These are phyloP conservation scores for Tapirus terrestris DNA, from an alignment of 2,113 vertebrate genomes.

Conservation along the genomic window DNA sequence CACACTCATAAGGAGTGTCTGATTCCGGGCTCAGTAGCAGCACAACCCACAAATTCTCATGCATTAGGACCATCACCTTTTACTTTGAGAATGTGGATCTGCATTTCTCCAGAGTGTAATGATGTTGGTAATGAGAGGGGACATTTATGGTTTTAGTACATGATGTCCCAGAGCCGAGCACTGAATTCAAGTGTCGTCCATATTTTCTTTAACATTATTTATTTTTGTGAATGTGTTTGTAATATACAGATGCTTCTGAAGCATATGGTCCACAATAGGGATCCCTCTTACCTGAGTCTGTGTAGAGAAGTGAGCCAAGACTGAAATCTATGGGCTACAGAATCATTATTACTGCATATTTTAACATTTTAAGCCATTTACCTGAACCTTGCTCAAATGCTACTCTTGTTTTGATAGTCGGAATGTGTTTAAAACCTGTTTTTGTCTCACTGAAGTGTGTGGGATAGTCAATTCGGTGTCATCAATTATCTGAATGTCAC, in stretches of 20 bases:
- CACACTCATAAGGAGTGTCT: neutral
- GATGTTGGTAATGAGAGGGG: neutral
- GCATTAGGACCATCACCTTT: neutral
- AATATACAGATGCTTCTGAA: neutral
- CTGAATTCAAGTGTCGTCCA: neutral
- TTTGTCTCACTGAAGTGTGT: neutral
- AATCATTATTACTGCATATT: neutral
- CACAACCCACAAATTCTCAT: neutral
- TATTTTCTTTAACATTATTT: neutral
- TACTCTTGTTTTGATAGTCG: neutral
- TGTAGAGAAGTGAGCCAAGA: neutral
- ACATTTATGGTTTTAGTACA: neutral
- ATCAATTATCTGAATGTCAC: neutral
- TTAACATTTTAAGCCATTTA: neutral
- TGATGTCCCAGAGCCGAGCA: neutral
- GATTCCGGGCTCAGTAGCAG: neutral
- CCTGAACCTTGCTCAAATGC: neutral
- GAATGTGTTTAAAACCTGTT: neutral
- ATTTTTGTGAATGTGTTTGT: neutral
- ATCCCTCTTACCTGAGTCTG: neutral
- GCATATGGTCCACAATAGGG: fast-evolving
- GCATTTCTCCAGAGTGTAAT: neutral
- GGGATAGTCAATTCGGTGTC: neutral
- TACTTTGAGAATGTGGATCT: neutral
- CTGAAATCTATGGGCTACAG: neutral